These are phyloP conservation scores for Platynereis dumerilii DNA, from an alignment of 2,888 invertebrate species.

Conservation along the genomic window DNA sequence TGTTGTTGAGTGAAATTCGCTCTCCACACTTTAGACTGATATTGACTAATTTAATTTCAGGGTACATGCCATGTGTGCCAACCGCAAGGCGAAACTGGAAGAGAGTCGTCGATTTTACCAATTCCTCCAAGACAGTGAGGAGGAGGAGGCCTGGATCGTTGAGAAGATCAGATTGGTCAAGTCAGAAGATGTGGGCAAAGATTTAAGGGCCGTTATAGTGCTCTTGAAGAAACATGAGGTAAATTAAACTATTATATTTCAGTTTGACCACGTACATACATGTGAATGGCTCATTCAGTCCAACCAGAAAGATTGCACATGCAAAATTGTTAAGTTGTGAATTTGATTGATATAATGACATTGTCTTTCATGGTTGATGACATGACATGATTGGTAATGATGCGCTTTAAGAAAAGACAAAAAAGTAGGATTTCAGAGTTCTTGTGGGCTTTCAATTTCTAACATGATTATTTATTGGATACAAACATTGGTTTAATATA, in stretches of 20 bases:
- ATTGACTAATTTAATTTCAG: no score
- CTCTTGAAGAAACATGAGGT: constrained; percentile 91
- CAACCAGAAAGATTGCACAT: no score
- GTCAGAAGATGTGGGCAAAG: constrained; percentile 91
- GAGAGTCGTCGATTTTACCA: constrained; percentile 93
- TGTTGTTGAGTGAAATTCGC: no score
- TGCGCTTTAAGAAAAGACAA: no score
- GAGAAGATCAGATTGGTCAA: constrained; percentile 94
- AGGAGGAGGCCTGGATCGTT: constrained; percentile 95
- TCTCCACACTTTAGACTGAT: no score
- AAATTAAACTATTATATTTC: constrained; percentile 13
- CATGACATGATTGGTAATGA: neutral
- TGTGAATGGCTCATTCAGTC: no score
- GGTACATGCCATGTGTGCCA: constrained; percentile 84
- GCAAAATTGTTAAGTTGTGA: no score
- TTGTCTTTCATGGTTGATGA: neutral
- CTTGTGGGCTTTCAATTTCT: no score
- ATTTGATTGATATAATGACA: neutral
- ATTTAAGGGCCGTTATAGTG: constrained; percentile 86
- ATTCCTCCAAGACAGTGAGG: constrained; percentile 95
- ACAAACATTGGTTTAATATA: no score
- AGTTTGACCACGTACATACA: neutral
- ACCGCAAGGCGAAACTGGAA: constrained; percentile 78
- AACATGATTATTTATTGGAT: no score
- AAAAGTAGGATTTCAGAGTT: no score